These are phyloP conservation scores for Eurois occulta DNA, from an alignment of 2,888 invertebrate species.

Conservation along the genomic window DNA sequence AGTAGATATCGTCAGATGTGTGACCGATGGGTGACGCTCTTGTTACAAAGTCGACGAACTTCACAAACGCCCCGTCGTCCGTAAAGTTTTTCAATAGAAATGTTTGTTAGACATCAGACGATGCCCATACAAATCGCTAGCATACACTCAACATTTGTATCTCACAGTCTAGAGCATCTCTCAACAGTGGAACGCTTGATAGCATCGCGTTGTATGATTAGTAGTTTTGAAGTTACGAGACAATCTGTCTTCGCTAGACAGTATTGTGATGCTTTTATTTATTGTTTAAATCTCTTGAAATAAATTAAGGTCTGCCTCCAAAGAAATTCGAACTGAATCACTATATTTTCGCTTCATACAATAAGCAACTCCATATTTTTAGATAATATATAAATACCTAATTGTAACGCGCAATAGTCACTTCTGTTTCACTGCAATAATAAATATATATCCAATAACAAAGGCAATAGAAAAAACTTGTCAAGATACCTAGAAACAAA, in stretches of 20 bases:
- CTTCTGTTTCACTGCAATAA: not conserved
- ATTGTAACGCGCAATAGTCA: not conserved
- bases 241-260: slow-evolving; percentile 47
- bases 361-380: not conserved
- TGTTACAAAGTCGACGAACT: slow-evolving; percentile 84
- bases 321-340: slow-evolving; percentile 1
- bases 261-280: slow-evolving; percentile 31
- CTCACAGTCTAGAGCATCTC: no score
- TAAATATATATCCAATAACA: not conserved
- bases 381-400: not conserved
- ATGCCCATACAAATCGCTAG: slow-evolving; percentile 59
- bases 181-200: slow-evolving; percentile 49
- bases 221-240: slow-evolving; percentile 43
- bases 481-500: not conserved
- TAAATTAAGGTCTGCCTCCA: slow-evolving; percentile 3
- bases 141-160: slow-evolving; percentile 60
- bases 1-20: slow-evolving; percentile 76
- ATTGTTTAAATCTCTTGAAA: slow-evolving; percentile 28
- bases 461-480: not conserved
- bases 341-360: slow-evolving; percentile 2
- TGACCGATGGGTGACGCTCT: slow-evolving; percentile 70
- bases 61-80: slow-evolving; percentile 66
- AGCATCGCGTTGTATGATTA: slow-evolving; percentile 58
- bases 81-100: slow-evolving; percentile 81
- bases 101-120: slow-evolving; percentile 75